A percentile compares a stretch with the other conserved stretches of the same genome.
phyloP scores from a whole-genome alignment of 2,797 vertebrate genomes.

The Chaetodon trifasciatus region DNA sequence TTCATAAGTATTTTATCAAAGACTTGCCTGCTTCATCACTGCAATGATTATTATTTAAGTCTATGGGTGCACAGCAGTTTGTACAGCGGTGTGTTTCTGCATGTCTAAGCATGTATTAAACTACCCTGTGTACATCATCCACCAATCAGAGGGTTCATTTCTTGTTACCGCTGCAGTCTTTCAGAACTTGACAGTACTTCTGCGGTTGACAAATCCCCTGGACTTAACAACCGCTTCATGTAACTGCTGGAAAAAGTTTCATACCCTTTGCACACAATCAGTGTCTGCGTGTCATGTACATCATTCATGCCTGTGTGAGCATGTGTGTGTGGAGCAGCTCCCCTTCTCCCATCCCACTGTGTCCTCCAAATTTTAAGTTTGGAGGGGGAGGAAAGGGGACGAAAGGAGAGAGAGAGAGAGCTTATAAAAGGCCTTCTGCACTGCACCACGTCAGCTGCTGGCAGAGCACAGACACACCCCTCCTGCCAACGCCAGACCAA shows the following conservation, averaged over 20 bases:
- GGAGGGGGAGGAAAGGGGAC: not conserved
- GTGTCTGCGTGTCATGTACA: slow-evolving; percentile 18
- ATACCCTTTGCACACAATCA: not conserved
- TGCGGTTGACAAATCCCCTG: slow-evolving; percentile 10
- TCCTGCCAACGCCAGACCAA: slow-evolving; percentile 56
- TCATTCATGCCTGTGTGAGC: slow-evolving; percentile 17
- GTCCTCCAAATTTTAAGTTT: slow-evolving; percentile 66
- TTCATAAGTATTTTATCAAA: slow-evolving; percentile 46
- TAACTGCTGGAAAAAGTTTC: slow-evolving; percentile 21
- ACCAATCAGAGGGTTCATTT: slow-evolving; percentile 21
- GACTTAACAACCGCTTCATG: not conserved
- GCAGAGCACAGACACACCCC: slow-evolving; percentile 54
- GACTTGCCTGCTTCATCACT: slow-evolving; percentile 20
- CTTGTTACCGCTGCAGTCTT: slow-evolving; percentile 16
- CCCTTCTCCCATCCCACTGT: not conserved
- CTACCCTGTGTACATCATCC: slow-evolving; percentile 1
- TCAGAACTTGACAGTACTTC: slow-evolving; percentile 19
- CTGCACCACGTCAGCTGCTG: slow-evolving; percentile 74
- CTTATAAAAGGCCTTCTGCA: slow-evolving; percentile 65
- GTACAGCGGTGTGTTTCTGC: slow-evolving; percentile 16
- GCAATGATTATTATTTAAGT: slow-evolving; percentile 44
- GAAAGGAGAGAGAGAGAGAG: not conserved
- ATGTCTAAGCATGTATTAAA: slow-evolving; percentile 44
- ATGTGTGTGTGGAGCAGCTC: slow-evolving; percentile 5
- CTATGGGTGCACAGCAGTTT: slow-evolving; percentile 19